Conservation (phyloP, 2,797 vertebrate genomes). For the Sardinella longiceps region DNA sequence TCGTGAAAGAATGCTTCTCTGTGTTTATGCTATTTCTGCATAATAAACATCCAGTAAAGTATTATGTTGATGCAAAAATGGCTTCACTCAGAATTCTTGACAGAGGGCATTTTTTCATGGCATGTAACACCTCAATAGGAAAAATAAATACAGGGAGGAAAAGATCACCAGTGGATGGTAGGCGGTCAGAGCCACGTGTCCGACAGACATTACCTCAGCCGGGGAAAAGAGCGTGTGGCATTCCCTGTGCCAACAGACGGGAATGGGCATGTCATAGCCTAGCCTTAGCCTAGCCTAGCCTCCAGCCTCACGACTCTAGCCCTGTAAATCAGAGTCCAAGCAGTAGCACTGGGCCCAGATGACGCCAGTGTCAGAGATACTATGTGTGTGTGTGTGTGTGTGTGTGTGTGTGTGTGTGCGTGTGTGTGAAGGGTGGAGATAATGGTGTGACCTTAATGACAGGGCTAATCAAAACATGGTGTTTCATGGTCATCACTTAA, state of each 20-base stretch:
- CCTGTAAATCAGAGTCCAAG: background rate
- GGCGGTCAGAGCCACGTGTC: slow-evolving; percentile 49
- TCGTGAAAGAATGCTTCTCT: background rate
- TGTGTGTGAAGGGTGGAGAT: background rate
- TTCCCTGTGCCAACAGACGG: background rate
- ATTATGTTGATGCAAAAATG: background rate
- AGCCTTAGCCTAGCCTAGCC: slow-evolving; percentile 45
- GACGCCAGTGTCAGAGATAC: too few relatives aligned
- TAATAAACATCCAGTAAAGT: background rate
- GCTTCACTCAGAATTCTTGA: background rate
- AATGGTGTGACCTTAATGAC: background rate
- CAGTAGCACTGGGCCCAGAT: background rate
- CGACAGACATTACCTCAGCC: slow-evolving; percentile 70
- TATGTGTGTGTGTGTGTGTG: background rate
- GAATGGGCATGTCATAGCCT: background rate
- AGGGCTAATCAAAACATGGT: background rate
- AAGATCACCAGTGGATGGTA: slow-evolving; percentile 44
- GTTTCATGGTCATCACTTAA: background rate
- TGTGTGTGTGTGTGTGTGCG: background rate
- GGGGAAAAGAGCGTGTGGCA: slow-evolving; percentile 36
- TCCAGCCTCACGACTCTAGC: background rate
- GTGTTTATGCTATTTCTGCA: background rate
- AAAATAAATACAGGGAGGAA: slow-evolving; percentile 20
- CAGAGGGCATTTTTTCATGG: background rate
- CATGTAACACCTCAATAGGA: background rate